These are phyloP conservation scores for Perca fluviatilis DNA, from an alignment of 2,113 vertebrate genomes.

Conservation along the genomic window DNA sequence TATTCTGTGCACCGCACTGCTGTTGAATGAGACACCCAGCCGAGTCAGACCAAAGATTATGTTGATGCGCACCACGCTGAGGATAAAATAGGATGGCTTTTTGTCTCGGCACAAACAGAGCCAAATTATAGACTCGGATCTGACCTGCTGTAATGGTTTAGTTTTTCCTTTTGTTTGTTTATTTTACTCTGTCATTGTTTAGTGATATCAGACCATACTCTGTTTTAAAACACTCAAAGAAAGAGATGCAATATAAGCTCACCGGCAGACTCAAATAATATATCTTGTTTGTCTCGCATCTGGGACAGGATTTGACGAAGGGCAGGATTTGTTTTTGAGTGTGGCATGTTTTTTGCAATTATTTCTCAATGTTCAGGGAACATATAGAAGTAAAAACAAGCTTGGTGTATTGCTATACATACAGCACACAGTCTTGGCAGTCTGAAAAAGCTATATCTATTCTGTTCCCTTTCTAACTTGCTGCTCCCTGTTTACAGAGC, in stretches of 20 bases:
- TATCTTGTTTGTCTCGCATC: slow-evolving; percentile 49
- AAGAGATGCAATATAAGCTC: slow-evolving; percentile 36
- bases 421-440: neutral
- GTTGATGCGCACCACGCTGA: slow-evolving; percentile 58
- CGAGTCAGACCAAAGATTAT: slow-evolving; percentile 72
- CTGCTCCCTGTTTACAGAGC: slow-evolving; percentile 81
- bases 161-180: slow-evolving; percentile 48
- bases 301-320: slow-evolving; percentile 14
- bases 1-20: slow-evolving; percentile 37
- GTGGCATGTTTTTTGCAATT: slow-evolving; percentile 25
- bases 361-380: slow-evolving; percentile 25
- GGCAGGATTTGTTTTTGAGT: slow-evolving; percentile 25
- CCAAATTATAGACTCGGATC: slow-evolving; percentile 64
- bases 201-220: slow-evolving; percentile 38
- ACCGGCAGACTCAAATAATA: slow-evolving; percentile 50
- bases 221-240: slow-evolving; percentile 43
- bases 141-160: slow-evolving; percentile 54
- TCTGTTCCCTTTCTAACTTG: slow-evolving; percentile 3
- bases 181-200: slow-evolving; percentile 29
- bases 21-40: slow-evolving; percentile 58
- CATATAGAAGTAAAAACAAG: neutral
- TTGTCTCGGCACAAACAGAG: slow-evolving; percentile 61
- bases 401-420: neutral
- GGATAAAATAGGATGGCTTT: slow-evolving; percentile 65
- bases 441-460: neutral